Percentiles rank a stretch among this genome's conserved stretches.
These are phyloP conservation scores for Arnoldichthys spilopterus DNA, from an alignment of 2,797 vertebrate species.

Conservation along the genomic window DNA sequence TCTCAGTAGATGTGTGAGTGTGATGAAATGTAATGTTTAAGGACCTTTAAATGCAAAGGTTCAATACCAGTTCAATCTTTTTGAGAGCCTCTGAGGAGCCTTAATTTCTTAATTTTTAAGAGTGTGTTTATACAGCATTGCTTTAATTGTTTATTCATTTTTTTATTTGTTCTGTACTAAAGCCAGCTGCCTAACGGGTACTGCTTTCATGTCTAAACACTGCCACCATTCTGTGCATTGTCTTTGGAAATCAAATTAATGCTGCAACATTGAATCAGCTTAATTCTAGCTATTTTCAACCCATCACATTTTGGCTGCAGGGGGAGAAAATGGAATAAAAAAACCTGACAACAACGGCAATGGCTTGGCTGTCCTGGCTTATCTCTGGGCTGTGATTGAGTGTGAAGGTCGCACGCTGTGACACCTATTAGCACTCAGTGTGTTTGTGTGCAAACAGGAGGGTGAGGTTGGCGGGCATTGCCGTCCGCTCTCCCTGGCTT, in stretches of 20 bases:
- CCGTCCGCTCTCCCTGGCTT: slow-evolving; percentile 34
- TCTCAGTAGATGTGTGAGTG: too few species aligned
- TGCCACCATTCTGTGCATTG: background rate
- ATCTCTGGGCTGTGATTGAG: slow-evolving; percentile 47
- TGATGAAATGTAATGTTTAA: too few species aligned
- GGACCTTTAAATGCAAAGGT: too few species aligned
- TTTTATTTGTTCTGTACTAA: background rate
- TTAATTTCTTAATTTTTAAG: too few species aligned
- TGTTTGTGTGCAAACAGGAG: slow-evolving; percentile 58
- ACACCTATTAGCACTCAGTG: slow-evolving; percentile 55
- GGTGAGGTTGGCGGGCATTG: slow-evolving; percentile 48
- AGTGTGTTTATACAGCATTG: background rate
- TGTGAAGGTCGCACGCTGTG: slow-evolving; percentile 57
- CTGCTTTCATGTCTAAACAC: slow-evolving; percentile 15
- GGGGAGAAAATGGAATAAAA: background rate
- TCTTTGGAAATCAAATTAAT: slow-evolving; percentile 23
- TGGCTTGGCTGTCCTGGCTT: slow-evolving; percentile 50
- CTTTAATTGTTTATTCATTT: background rate
- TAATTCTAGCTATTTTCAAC: slow-evolving; percentile 38
- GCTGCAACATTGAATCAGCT: slow-evolving; percentile 8
- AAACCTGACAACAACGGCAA: slow-evolving; percentile 18
- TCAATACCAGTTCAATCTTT: too few species aligned
- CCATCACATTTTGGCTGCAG: background rate
- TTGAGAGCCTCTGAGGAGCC: too few species aligned
- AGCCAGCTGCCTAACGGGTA: background rate